Conservation (phyloP, 2,113 vertebrate genomes). For the Labrus mixtus region DNA sequence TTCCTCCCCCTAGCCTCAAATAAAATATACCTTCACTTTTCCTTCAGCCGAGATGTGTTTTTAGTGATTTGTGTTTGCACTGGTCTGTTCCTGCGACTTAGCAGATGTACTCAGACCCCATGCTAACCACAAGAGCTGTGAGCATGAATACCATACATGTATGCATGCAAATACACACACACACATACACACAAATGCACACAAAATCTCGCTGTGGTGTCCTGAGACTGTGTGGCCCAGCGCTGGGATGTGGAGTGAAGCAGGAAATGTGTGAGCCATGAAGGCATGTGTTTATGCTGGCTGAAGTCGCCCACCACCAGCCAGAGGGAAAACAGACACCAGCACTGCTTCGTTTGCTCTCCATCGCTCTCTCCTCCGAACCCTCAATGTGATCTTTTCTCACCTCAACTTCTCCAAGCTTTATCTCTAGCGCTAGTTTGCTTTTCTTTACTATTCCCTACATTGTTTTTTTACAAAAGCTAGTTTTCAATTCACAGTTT, state of each 20-base stretch:
- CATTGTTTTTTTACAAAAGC: neutral
- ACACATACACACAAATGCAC: neutral
- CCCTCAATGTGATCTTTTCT: constrained; percentile 60
- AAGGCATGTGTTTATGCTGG: constrained; percentile 90
- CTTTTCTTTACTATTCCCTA: constrained; percentile 26
- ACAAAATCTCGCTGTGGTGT: constrained; percentile 63
- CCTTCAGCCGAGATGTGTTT: constrained; percentile 10
- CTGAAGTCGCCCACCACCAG: constrained; percentile 83
- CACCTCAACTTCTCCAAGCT: constrained; percentile 57
- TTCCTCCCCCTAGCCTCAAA: constrained; percentile 22
- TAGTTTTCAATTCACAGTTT: constrained; percentile 10
- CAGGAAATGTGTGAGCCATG: constrained; percentile 89
- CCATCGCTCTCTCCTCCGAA: constrained; percentile 53
- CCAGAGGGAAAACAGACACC: constrained; percentile 85
- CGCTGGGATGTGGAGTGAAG: constrained; percentile 80
- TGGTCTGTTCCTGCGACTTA: neutral
- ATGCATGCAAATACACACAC: constrained; percentile 39
- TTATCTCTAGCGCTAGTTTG: neutral
- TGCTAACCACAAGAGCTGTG: constrained; percentile 39
- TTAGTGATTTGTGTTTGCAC: neutral
- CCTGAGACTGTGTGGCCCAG: constrained; percentile 83
- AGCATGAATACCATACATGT: constrained; percentile 37
- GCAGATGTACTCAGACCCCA: constrained; percentile 5
- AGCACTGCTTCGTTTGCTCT: constrained; percentile 66
- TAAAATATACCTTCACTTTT: constrained; percentile 44